These are phyloP conservation scores for Hippocampus zosterae DNA, from an alignment of 2,113 vertebrate genomes.

Conservation along the genomic window DNA sequence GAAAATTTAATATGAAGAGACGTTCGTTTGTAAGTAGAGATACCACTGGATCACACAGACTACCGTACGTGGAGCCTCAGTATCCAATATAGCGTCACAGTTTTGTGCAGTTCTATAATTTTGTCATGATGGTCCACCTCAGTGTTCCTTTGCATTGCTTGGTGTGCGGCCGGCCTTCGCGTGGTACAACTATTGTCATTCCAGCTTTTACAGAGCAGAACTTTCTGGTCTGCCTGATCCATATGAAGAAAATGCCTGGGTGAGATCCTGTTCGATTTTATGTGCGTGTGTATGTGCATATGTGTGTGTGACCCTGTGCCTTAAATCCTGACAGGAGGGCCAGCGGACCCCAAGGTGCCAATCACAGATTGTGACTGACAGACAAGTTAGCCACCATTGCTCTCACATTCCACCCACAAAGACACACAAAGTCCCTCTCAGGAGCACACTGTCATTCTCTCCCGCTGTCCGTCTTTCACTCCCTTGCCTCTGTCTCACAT, in stretches of 20 bases:
- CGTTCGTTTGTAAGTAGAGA: no score
- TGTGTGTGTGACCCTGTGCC: slow-evolving; percentile 42
- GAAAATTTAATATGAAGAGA: no score
- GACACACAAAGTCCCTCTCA: slow-evolving; percentile 46
- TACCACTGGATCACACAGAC: no score
- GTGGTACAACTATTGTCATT: not conserved
- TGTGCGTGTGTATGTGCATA: not conserved
- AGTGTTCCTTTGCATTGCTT: not conserved
- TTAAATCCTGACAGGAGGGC: slow-evolving; percentile 56
- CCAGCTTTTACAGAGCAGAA: not conserved
- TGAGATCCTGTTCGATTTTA: not conserved
- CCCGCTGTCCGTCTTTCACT: slow-evolving; percentile 58
- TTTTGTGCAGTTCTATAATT: no score
- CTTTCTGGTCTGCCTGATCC: not conserved
- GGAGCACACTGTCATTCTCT: slow-evolving; percentile 57
- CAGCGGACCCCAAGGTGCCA: slow-evolving; percentile 54
- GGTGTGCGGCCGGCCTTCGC: not conserved
- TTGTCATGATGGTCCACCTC: not conserved
- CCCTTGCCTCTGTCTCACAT: slow-evolving; percentile 35
- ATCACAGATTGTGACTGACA: slow-evolving; percentile 64
- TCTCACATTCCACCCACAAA: slow-evolving; percentile 61
- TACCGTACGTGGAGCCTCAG: no score
- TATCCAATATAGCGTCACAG: no score
- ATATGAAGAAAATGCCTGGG: not conserved
- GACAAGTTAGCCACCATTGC: slow-evolving; percentile 52